Percentiles rank a stretch among this genome's conserved stretches.
These are phyloP conservation scores for Podarcis raffonei DNA, from an alignment of 2,113 vertebrate genomes.

Conservation along the genomic window DNA sequence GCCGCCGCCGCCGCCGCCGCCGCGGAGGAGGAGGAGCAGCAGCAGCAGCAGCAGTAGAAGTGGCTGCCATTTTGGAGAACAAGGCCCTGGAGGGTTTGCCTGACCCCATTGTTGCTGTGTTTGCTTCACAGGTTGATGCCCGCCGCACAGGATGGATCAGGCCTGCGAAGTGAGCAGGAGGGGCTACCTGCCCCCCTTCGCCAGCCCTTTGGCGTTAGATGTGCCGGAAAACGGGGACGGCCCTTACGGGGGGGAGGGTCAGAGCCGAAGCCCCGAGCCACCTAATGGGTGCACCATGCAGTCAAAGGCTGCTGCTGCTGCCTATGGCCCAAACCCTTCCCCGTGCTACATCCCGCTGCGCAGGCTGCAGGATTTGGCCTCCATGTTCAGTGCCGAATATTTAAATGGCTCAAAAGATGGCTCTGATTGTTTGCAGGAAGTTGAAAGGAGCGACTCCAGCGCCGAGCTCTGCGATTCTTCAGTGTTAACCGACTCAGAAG, in stretches of 20 bases:
- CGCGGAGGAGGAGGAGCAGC: conserved; percentile 22
- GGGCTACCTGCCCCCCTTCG: conserved; percentile 78
- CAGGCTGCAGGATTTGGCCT: conserved; percentile 88
- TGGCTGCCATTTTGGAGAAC: conserved; percentile 81
- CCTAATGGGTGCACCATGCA: conserved; percentile 66
- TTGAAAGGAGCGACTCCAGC: conserved; percentile 69
- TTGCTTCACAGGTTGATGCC: conserved; percentile 77
- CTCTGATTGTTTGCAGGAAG: conserved; percentile 73
- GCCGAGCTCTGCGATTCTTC: conserved; percentile 66
- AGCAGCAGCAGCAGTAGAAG: conserved; percentile 38
- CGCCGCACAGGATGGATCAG: conserved; percentile 85
- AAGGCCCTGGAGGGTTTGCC: conserved; percentile 39
- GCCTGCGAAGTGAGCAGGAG: conserved; percentile 80
- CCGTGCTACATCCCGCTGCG: conserved; percentile 86
- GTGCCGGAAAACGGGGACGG: conserved; percentile 72
- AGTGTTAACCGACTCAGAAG: conserved; percentile 54
- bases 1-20: conserved; percentile 33
- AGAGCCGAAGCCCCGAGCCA: conserved; percentile 75
- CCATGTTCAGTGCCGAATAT: conserved; percentile 85
- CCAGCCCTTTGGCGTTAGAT: conserved; percentile 80
- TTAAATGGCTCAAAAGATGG: conserved; percentile 76
- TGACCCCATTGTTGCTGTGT: conserved; percentile 62
- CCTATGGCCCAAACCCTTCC: conserved; percentile 78
- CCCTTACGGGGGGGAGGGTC: conserved; percentile 78
- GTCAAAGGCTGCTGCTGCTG: conserved; percentile 65